Base-by-base conservation (phyloP, 2,888 invertebrate genomes). In the Amphipoea lucens region DNA sequence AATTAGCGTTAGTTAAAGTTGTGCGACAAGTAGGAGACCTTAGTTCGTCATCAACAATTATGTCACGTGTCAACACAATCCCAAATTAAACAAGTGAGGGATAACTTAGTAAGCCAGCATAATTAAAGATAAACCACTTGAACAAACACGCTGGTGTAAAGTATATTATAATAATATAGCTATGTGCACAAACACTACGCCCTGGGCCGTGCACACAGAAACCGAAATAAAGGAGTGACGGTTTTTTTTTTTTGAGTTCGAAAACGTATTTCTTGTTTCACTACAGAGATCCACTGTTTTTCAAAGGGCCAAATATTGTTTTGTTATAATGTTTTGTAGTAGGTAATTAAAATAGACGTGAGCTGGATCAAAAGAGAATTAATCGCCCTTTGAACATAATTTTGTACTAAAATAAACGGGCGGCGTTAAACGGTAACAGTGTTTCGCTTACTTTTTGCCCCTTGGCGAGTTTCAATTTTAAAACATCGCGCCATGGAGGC, bases 381-480 rank as follows among this genome's bases (percentile, higher is more conserved):
- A 91, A 92, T 90, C 82, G 87, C 87, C 87, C 90, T 92, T 93
- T 93, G 89, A 92, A 91, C 88, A 92, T 93, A 92, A 94, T 93
- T 92, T 92, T 83, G 86, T 87, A 85, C 89, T 91, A 90, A 93
- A 94, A 92, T 92, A 92, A 91, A 90, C 89, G 89, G 62, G 84
- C 84, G 65, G 83, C 85, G 88, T 88, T 91, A 89, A 93, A 90
- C 89, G 88, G 81, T 87, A 89, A 92, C 90, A 91, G 90, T 91
- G 91, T 92, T 92, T 85, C 83, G 78, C 83, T 90, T 92, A 90
- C 90, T 91, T 92, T 92, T 93, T 92, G 91, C 90, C 91, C 90
- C 89, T 89, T 89, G 91, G 92, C 90, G 89, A 93, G 90, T 93
- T 94, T 92, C 91, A 92, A 91, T 93, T 93, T 92, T 91, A 91